A percentile compares a stretch with the other conserved stretches of the same genome.
These are phyloP conservation scores for Phasianus colchicus DNA, from an alignment of 2,113 vertebrate species.

Conservation along the genomic window DNA sequence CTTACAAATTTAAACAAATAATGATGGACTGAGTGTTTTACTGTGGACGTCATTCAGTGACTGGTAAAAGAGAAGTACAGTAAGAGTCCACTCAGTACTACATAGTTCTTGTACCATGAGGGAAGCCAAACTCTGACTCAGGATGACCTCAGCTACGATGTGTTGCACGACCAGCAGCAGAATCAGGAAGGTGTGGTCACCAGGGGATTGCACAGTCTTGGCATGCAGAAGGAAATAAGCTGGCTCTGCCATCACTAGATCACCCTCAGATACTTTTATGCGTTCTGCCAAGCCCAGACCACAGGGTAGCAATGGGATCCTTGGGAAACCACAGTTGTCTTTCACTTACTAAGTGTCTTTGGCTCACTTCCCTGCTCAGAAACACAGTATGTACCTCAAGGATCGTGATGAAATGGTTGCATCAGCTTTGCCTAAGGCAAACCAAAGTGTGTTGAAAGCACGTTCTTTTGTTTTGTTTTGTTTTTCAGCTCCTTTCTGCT, in stretches of 20 bases:
- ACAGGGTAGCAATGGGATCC: neutral
- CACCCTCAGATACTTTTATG: neutral
- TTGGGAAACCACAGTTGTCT: neutral
- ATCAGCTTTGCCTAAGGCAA: neutral
- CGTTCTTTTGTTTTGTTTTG: neutral
- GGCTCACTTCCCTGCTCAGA: neutral
- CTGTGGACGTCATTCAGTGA: neutral
- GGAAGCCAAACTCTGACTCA: neutral
- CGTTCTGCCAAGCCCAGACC: neutral
- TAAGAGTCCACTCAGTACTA: neutral
- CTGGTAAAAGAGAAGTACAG: neutral
- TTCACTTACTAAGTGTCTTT: neutral
- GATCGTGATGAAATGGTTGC: neutral
- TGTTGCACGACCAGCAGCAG: neutral
- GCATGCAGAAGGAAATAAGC: neutral
- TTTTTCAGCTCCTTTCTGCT: neutral
- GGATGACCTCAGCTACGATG: neutral
- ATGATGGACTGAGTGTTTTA: neutral
- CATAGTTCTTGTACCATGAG: accelerated
- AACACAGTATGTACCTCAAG: neutral
- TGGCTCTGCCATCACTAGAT: neutral
- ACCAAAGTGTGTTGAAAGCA: neutral
- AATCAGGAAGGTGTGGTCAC: neutral
- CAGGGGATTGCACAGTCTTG: neutral
- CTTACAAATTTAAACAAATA: neutral